A percentile compares a stretch with the other conserved stretches of the same genome.
Conservation (phyloP, 2,113 vertebrate genomes). For the Mobula hypostoma region DNA sequence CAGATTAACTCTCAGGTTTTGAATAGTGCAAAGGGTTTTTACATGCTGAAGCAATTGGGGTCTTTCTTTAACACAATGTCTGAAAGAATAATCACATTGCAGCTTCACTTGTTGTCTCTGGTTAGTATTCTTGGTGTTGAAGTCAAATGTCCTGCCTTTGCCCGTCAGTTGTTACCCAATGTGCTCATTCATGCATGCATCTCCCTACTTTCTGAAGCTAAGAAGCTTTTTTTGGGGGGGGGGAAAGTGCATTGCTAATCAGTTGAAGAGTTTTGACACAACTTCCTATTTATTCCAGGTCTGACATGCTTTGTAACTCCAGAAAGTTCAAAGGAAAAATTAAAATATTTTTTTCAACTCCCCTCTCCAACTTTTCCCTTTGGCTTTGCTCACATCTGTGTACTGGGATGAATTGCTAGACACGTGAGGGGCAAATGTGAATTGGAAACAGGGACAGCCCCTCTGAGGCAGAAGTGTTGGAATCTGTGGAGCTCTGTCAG, state of each 20-base stretch:
- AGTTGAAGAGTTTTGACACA: background rate
- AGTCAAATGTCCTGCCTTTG: background rate
- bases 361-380: background rate
- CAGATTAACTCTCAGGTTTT: too few relatives aligned
- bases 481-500: background rate
- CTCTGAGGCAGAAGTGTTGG: background rate
- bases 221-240: background rate
- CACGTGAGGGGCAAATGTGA: background rate
- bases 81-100: too few relatives aligned
- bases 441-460: background rate
- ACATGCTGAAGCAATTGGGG: too few relatives aligned
- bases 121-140: background rate
- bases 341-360: background rate
- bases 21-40: too few relatives aligned
- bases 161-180: background rate
- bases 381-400: background rate
- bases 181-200: background rate
- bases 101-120: background rate
- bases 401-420: background rate
- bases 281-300: background rate
- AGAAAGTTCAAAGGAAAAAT: background rate
- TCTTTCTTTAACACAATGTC: too few relatives aligned
- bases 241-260: background rate
- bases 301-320: background rate
- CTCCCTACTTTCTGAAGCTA: too few relatives aligned